Conservation (phyloP, 2,888 invertebrate species). For the Galerucella pusilla region DNA sequence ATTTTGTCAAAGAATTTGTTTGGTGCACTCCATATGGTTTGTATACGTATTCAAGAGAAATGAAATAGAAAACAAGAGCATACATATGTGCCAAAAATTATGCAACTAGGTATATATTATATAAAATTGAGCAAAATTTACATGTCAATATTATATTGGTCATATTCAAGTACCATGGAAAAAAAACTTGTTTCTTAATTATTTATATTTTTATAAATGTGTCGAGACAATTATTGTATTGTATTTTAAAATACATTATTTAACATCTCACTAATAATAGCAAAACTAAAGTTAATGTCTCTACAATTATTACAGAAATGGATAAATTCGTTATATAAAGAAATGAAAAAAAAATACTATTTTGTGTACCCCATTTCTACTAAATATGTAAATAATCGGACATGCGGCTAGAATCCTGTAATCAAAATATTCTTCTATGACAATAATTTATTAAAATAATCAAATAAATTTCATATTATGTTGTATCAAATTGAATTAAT, state of each 20-base stretch:
- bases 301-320: slow-evolving; percentile 8
- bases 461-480: no score
- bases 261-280: no score
- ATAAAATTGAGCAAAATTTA: neutral
- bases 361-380: slow-evolving; percentile 29
- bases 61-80: neutral
- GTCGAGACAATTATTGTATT: neutral
- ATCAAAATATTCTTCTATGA: neutral
- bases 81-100: slow-evolving; percentile 10
- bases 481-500: no score
- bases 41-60: neutral
- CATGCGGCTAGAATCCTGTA: neutral
- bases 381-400: slow-evolving; percentile 9
- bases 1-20: neutral
- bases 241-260: neutral
- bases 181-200: neutral
- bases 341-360: slow-evolving; percentile 24
- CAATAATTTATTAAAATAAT: neutral
- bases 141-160: slow-evolving; percentile 10
- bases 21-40: neutral
- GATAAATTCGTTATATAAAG: slow-evolving; percentile 6
- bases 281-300: neutral
- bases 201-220: slow-evolving; percentile 6
- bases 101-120: slow-evolving; percentile 6
- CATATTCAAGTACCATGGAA: neutral